These are phyloP conservation scores for Melanotaenia nigrans DNA, from an alignment of 2,797 vertebrate genomes.

Conservation along the genomic window DNA sequence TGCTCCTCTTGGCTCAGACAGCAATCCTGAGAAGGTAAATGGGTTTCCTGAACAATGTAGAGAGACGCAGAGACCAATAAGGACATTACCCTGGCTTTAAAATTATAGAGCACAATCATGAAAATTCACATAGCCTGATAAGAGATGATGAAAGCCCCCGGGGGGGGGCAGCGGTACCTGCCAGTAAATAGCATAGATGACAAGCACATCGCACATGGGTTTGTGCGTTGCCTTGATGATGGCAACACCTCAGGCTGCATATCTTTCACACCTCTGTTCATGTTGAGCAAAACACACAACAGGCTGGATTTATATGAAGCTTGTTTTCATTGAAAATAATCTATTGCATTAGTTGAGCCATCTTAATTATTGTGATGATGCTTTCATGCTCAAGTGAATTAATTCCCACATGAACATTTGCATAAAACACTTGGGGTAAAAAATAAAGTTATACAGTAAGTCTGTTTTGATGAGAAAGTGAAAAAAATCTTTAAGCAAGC, in stretches of 20 bases:
- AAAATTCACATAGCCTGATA: constrained; percentile 46
- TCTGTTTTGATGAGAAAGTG: no score
- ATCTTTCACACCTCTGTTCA: constrained; percentile 55
- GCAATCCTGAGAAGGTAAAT: constrained; percentile 79
- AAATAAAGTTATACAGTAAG: no score
- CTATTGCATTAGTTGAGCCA: constrained; percentile 33
- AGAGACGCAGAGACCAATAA: constrained; percentile 10
- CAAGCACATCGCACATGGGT: constrained; percentile 64
- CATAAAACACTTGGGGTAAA: no score
- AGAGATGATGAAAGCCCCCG: constrained; percentile 45
- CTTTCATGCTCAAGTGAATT: constrained; percentile 14
- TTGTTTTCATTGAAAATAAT: constrained; percentile 39
- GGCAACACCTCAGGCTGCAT: constrained; percentile 51
- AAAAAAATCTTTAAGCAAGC: no score
- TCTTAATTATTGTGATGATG: constrained; percentile 11
- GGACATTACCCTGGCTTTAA: constrained; percentile 40
- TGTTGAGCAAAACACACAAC: constrained; percentile 40
- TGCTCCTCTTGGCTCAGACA: constrained; percentile 73
- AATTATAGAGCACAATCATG: constrained; percentile 51
- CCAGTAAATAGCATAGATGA: constrained; percentile 68
- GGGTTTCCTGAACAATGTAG: constrained; percentile 72
- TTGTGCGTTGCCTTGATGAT: constrained; percentile 43
- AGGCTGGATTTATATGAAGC: constrained; percentile 12
- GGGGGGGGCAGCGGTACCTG: constrained; percentile 26
- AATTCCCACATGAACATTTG: not conserved